Evolutionary conservation across 1,140 invertebrate species (phyloP), one percentile per base, ranked within the genome.

Genomic region (Drosophila pachea): DNA sequence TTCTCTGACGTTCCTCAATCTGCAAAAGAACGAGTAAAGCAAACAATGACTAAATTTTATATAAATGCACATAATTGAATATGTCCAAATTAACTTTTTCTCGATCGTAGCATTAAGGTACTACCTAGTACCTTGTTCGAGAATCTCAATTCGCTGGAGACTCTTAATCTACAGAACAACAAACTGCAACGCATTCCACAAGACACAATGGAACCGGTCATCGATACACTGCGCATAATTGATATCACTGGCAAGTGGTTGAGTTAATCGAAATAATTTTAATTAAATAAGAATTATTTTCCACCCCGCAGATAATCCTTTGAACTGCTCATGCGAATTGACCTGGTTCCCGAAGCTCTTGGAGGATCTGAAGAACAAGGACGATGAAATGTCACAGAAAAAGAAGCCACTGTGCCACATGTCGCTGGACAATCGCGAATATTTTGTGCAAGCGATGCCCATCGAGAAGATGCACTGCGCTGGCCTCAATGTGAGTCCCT

Each of bases 1-100:
- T 88, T 96, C 95, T 1, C 95, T 98, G 47, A 97, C 96, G 4
- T 97, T 97, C 89, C 92, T 98, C 5, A 96, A 97, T 86, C 90
- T 98, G 35, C 96, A 97, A 78, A 97, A 97, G 89, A 97, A 98
- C 90, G 94, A 95, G 96, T 97, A 91, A 94, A 73, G 50, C 47
- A 31, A 11, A 43, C 64, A 38, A 22, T 22, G 22, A 22, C 22
- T 22, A 22, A 43, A 38, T 33, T 32, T 5, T 49, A 31, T 31
- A 11, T 7, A 29, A 33, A 33, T 43, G 14, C 12, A 43, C 14
- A 2, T 33, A 1, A 3, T 22, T 22, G 31, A 22, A 11, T 29
- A 29, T 22, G 16, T n/a, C 31, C 5, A 32, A 33, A 32, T 7
- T 35, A 52, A 35, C 7, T 14, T 50, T 22, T 47, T 6, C 40